A percentile compares a stretch with the other conserved stretches of the same genome.
phyloP scores from a whole-genome alignment of 2,888 invertebrate species.

The Phyllotreta striolata region DNA sequence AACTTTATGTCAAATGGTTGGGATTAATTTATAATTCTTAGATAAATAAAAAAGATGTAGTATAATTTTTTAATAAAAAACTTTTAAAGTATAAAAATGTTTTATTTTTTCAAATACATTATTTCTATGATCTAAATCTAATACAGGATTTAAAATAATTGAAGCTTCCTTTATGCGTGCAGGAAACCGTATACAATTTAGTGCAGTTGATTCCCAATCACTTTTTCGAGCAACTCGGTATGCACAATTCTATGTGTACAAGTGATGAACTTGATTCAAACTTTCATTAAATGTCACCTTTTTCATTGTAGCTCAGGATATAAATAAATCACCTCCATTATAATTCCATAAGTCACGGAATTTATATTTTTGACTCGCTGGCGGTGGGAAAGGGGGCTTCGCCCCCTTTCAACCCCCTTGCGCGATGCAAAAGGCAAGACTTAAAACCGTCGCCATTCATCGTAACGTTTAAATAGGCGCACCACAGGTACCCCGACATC shows the following conservation, averaged over 20 bases:
- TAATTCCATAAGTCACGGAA: not conserved
- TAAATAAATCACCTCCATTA: slow-evolving; percentile 7
- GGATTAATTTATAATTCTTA: slow-evolving; percentile 24
- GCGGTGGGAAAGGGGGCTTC: too few relatives aligned
- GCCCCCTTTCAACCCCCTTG: not conserved
- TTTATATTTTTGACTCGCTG: slow-evolving; percentile 7
- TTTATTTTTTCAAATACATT: not conserved
- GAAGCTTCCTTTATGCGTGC: not conserved
- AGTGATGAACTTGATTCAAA: not conserved
- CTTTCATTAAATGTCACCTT: slow-evolving; percentile 12
- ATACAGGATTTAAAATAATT: not conserved
- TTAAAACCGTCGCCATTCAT: too few relatives aligned
- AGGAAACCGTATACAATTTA: not conserved
- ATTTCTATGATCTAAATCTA: not conserved
- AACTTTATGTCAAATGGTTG: slow-evolving; percentile 49
- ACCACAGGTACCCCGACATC: too few relatives aligned
- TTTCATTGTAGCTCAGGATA: slow-evolving; percentile 9
- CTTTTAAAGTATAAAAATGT: not conserved
- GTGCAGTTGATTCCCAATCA: not conserved
- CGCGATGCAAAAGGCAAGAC: too few relatives aligned
- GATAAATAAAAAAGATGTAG: slow-evolving; percentile 17
- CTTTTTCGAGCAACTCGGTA: not conserved
- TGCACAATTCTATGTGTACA: not conserved
- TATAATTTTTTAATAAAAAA: not conserved
- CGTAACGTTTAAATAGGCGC: too few relatives aligned